Base-by-base conservation (phyloP, 1,140 invertebrate genomes). In the Listronotus bonariensis region DNA sequence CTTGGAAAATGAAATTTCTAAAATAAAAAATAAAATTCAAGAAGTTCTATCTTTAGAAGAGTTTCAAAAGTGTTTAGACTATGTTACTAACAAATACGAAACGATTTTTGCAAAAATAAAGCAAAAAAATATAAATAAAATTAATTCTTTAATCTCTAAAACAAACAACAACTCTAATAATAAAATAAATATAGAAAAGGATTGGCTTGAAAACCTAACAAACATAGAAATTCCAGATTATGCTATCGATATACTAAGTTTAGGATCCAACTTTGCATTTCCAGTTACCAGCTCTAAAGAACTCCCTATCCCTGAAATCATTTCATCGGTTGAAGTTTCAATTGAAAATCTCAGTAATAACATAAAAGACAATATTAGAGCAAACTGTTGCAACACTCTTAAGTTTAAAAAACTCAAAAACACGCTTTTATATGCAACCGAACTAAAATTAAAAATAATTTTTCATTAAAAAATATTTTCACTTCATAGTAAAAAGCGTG, bases 321-420 rank as follows among this genome's bases (percentile, higher is more conserved):
- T 52, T 52, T 10, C n/a, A 14, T 15, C 12, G 1, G 14, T 52
- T 36, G 49, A 52, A 31, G 18, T 17, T 2, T 9, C 12, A 11
- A 20, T 52, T 1, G 17, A 52, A 20, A 14, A 31, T 11, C 18
- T 52, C 1, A 17, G 1, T 11, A 6, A 17, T 10, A 11, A 52
- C 1, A 20, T 8, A 52, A 52, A 52, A 52, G 49, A 5, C 1
- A 17, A 52, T 11, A 18, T 52, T 12, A 7, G 49, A 11, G 32
- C n/a, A 8, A 52, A 52, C 10, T 31, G n/a, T 31, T 18, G 49
- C 26, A 52, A 52, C 17, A 52, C 17, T 14, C 49, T n/a, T n/a
- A n/a, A n/a, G n/a, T n/a, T n/a, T n/a, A n/a, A n/a, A n/a, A n/a
- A n/a, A n/a, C n/a, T n/a, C n/a, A n/a, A n/a, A n/a, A n/a, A n/a